These are phyloP conservation scores for Euschistus heros DNA, from an alignment of 1,140 invertebrate genomes.

Conservation along the genomic window DNA sequence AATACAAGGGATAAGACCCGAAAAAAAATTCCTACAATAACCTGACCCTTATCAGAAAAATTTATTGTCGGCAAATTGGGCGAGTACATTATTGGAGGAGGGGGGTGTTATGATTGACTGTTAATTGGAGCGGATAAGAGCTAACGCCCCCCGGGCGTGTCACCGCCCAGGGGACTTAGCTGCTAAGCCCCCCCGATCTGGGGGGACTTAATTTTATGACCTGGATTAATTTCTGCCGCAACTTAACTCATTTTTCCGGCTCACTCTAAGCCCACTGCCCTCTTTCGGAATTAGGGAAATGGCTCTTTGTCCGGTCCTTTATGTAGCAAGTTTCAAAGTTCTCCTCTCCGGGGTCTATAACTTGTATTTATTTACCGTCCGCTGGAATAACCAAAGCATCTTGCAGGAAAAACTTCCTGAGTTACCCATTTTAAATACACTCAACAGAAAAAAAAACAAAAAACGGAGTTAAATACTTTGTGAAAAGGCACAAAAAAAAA, in stretches of 20 bases:
- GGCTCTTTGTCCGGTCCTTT: neutral
- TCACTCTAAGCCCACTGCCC: neutral
- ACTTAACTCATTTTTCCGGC: constrained; percentile 8
- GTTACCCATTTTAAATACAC: no score
- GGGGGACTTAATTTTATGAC: constrained; percentile 6
- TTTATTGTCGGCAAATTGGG: neutral
- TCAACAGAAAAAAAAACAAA: no score
- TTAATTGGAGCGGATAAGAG: constrained; percentile 6
- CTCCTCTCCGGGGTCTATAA: neutral
- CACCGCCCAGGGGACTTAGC: neutral
- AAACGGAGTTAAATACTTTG: no score
- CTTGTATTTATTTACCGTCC: no score
- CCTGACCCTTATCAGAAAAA: neutral
- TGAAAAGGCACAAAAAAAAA: no score
- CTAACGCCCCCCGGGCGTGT: constrained; percentile 1
- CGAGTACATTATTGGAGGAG: neutral
- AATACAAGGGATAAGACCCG: neutral
- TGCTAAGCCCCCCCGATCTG: neutral
- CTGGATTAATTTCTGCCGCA: constrained; percentile 1
- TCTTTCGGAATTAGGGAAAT: neutral
- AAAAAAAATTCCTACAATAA: neutral
- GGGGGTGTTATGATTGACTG: constrained; percentile 6
- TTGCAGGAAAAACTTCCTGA: no score
- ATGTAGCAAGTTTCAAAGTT: neutral
- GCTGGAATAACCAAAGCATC: no score